Evolutionary conservation across 2,888 invertebrate species (phyloP), one percentile per base, ranked within the genome.

Genomic region (Leptinotarsa rubiginosa): DNA sequence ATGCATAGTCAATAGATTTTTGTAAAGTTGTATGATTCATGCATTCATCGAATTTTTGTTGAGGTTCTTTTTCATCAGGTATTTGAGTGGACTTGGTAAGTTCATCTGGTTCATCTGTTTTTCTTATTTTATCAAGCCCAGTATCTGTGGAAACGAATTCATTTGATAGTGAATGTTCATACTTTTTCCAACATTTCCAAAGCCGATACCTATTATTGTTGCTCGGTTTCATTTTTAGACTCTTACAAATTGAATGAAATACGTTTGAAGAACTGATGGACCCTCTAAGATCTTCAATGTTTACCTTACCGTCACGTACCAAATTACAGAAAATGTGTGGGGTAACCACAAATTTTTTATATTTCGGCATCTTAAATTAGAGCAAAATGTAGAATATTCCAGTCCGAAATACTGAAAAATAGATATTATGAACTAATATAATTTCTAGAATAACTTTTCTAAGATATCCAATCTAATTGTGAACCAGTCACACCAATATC

Each of bases 161-260:
- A n/a, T n/a, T 15, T n/a, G 16, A 5, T 18, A 52, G 5, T 15
- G 15, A 5, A 5, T 15, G n/a, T 52, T 52, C 52, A 52, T 52
- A n/a, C n/a, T n/a, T 52, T n/a, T 52, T 52, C 52, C 52, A 52
- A 7, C 52, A 52, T 52, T 52, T 52, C 52, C 52, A 52, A 7
- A 52, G n/a, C n/a, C 52, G 16, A n/a, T 52, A 52, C 5, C n/a
- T 52, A n/a, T 52, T 18, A n/a, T 52, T 52, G 7, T n/a, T 7
- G n/a, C 16, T 49, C 13, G 49, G 4, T 49, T 49, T 49, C 16
- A 49, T 16, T 15, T 49, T 7, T 49, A 49, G 49, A 16, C 49
- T 49, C 15, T 49, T 49, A 49, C 49, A 49, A 16, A 49, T 49
- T 49, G 15, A 15, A 49, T 49, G 13, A 7, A 49, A 49, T 12